phyloP scores from a whole-genome alignment of 2,113 vertebrate genomes.

The Ciconia boyciana region DNA sequence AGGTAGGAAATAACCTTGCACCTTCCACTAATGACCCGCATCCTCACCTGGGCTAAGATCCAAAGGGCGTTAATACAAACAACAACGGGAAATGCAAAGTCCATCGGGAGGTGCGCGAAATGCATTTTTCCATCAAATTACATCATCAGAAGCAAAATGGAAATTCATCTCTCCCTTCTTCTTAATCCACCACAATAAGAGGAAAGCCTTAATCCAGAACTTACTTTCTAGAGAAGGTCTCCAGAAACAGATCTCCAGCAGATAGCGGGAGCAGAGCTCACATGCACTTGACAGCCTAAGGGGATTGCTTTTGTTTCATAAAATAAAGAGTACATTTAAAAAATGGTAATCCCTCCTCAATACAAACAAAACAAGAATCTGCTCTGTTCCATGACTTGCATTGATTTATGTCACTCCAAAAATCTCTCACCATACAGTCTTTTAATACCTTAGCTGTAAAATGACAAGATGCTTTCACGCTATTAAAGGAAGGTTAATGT shows the following conservation, averaged over 20 bases:
- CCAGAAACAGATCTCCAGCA: neutral
- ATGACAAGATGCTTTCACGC: conserved; percentile 9
- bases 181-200: neutral
- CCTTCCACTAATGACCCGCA: neutral
- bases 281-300: neutral
- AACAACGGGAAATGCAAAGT: neutral
- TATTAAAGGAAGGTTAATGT: conserved; percentile 12
- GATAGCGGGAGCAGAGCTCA: neutral
- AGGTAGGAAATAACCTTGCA: neutral
- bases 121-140: neutral
- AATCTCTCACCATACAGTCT: neutral
- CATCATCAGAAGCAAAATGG: neutral
- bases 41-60: fast-evolving
- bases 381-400: neutral
- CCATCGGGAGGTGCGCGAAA: neutral
- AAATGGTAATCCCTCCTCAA: neutral
- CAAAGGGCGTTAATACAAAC: neutral
- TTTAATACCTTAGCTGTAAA: conserved; percentile 3
- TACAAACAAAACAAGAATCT: neutral
- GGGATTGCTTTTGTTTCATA: neutral
- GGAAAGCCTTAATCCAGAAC: neutral
- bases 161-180: neutral
- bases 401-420: neutral
- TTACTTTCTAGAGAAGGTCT: neutral
- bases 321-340: neutral